Evolutionary conservation across 2,113 vertebrate species (phyloP).

Genomic region (Anser brachyrhynchus): DNA sequence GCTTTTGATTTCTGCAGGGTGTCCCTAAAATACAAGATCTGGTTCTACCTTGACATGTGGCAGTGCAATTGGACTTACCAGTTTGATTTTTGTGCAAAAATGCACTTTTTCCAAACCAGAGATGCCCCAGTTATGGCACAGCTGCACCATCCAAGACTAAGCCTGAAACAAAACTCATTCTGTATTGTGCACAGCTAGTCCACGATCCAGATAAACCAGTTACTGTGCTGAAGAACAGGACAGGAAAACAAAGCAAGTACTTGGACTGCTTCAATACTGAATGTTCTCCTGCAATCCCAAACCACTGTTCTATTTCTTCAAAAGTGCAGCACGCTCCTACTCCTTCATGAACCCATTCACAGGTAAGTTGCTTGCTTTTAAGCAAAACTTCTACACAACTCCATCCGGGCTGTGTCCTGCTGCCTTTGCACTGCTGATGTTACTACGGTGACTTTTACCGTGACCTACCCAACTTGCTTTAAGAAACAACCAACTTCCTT

Average conservation of each 20-base stretch:
- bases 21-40: background rate
- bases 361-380: background rate
- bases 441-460: background rate
- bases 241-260: background rate
- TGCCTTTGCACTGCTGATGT: background rate
- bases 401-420: background rate
- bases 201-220: background rate
- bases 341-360: background rate
- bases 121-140: background rate
- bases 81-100: background rate
- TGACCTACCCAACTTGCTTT: background rate
- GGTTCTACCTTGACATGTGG: background rate
- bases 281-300: background rate
- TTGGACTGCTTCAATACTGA: background rate
- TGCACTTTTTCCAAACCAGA: background rate
- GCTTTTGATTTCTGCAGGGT: background rate
- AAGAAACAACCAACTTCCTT: background rate
- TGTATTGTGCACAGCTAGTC: background rate
- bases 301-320: background rate
- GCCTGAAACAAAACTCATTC: background rate
- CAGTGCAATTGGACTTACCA: rapidly evolving
- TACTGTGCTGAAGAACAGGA: background rate
- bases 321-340: background rate
- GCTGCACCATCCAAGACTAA: background rate
- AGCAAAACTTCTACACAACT: background rate